A percentile compares a stretch with the other conserved stretches of the same genome.
Conservation (phyloP, 2,113 vertebrate genomes). For the Beaufortia kweichowensis region DNA sequence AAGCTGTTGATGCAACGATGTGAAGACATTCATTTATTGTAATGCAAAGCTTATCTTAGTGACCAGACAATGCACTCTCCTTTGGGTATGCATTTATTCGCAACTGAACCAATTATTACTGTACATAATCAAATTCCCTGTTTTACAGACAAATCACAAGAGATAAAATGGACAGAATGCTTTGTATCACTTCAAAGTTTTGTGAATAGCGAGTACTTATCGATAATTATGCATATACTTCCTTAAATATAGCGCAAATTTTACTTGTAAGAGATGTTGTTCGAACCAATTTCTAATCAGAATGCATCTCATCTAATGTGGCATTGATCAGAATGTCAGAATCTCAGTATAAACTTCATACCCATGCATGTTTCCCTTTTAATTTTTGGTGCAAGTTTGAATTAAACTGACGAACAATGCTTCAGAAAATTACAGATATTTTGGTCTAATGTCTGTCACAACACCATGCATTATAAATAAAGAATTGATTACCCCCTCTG, state of each 20-base stretch:
- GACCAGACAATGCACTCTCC: neutral
- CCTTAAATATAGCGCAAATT: neutral
- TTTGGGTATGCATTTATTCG: constrained; percentile 31
- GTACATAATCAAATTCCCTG: constrained; percentile 29
- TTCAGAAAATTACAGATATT: neutral
- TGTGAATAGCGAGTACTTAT: neutral
- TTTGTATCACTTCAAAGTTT: neutral
- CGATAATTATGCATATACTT: neutral
- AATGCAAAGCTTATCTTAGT: neutral
- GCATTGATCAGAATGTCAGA: too few relatives aligned
- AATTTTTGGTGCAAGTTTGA: neutral
- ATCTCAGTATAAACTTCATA: neutral
- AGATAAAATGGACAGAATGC: neutral
- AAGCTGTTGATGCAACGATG: neutral
- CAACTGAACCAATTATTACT: constrained; percentile 9
- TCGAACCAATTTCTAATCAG: neutral
- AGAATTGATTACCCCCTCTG: neutral
- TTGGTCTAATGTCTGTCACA: neutral
- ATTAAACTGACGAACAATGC: neutral
- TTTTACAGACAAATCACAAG: constrained; percentile 29
- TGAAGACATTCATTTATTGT: neutral
- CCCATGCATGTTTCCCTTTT: constrained; percentile 17
- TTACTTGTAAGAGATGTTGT: constrained; percentile 2
- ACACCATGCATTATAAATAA: constrained; percentile 12
- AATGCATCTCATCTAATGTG: neutral